Evolutionary conservation across 2,113 vertebrate species (phyloP).

Genomic region (Cyphomyrus discorhynchus): DNA sequence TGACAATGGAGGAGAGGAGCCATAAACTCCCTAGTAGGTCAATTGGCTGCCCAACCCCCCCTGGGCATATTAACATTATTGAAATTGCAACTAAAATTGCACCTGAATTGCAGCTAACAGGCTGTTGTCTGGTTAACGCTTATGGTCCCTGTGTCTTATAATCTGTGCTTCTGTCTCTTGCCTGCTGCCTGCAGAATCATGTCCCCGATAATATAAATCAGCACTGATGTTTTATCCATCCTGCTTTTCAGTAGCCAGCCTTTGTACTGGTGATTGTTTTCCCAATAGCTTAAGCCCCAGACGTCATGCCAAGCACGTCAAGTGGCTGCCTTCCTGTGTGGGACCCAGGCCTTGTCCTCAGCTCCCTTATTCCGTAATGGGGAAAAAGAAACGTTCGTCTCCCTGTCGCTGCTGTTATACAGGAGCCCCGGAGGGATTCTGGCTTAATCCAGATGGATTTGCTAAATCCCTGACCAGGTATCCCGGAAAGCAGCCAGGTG

Average conservation of each 20-base stretch:
- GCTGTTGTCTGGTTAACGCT: neutral
- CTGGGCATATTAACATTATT: neutral
- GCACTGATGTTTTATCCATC: neutral
- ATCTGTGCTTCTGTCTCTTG: neutral
- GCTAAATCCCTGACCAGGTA: neutral
- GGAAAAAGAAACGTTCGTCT: neutral
- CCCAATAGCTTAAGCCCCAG: neutral
- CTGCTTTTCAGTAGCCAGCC: neutral
- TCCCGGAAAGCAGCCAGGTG: neutral
- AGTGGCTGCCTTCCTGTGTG: neutral
- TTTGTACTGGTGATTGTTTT: neutral
- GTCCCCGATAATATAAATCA: neutral
- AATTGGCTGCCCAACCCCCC: neutral
- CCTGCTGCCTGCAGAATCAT: neutral
- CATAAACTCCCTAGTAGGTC: neutral
- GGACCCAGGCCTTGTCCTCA: neutral
- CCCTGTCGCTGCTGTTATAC: neutral
- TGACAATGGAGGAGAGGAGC: neutral
- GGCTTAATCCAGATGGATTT: neutral
- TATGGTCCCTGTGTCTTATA: neutral
- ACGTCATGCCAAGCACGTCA: neutral
- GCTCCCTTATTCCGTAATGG: neutral
- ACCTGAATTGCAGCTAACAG: neutral
- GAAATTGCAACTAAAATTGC: neutral
- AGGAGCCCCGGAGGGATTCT: neutral